Base-by-base conservation (phyloP, 2,113 vertebrate species). In the Myodes glareolus region DNA sequence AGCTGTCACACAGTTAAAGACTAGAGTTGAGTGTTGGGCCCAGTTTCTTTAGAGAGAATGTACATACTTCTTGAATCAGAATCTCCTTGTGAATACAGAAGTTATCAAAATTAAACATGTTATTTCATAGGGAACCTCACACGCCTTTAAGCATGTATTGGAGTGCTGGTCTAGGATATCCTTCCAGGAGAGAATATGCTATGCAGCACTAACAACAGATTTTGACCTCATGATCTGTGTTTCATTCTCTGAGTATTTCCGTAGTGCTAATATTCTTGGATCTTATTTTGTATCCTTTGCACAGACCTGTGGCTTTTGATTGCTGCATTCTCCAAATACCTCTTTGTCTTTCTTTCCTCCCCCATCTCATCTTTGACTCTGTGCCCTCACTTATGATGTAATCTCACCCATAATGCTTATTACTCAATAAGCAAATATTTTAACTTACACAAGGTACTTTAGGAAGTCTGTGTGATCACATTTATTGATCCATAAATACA, bases 351-450 rank as follows among this genome's bases (percentile, higher is more conserved):
- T 23, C 42, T 8, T 88, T n/a, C 29, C 10, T 52, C 58, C 12
- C 88, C 36, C 4, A 42, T n/a, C 7, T 90, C 23, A 9, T 92
- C 33, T 85, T 84, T 90, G 67, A 13, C 67, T 33, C 1, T 47
- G 33, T 67, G 39, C 19, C n/a, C 84, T 80, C 9, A 80, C 94
- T 93, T 84, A 87, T 93, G 80, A 70, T 93, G 19, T 52, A 80
- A 3, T 84, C 36, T 76, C 29, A 81, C 63, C 50, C 0, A 1
- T 70, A 68, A 86, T 50, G n/a, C 47, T 65, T 92, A 96, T 58
- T 84, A 73, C 45, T 96, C 70, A 92, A 80, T 86, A 91, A 93
- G 3, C 10, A 94, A 93, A 91, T 21, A 52, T 73, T 67, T 87
- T 67, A 88, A 95, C 88, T 95, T 81, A 58, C 1, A 77, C 12